Base-by-base conservation (phyloP, 2,113 vertebrate genomes). In the Bubo blakistoni region DNA sequence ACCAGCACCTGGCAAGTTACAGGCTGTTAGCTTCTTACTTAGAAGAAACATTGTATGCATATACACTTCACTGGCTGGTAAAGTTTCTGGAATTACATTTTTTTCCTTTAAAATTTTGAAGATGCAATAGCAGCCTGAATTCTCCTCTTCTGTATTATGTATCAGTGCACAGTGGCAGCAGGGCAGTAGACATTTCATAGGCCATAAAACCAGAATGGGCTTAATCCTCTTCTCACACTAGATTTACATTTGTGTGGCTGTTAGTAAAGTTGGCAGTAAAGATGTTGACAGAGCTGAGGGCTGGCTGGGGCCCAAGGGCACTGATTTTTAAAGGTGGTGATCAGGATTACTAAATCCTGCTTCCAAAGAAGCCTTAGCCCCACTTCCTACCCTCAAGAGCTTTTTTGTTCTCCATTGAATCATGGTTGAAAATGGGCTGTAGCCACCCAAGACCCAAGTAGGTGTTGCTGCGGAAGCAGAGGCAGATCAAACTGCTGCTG, bases 191-290 rank as follows among this genome's bases (percentile, higher is more conserved):
- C 65, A 49, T 95, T 92, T 94, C 61, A 92, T 92, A 93, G 96
- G 72, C 96, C 52, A 63, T 94, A 96, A 96, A 95, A 84, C 81
- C 90, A 94, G 95, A 92, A 95, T 78, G 72, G 76, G 65, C 72
- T 91, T 96, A 96, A 96, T 97, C 92, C 94, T 92, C 80, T 94
- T 94, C 92, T 95, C 94, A 93, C 90, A 95, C 72, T 67, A 92
- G 86, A 88, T 95, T 96, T 95, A 96, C 95, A 93, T 94, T 93
- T 93, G 88, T 94, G 94, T 88, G 90, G 93, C 88, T 91, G 88
- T 86, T 95, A 76, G 88, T 93, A 69, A 95, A 97, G 94, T 95
- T 96, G 88, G 94, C 94, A 96, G 77, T 74, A 86, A 95, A 95
- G 92, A 87, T 95, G 92, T 84, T 96, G 96, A 93, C 94, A 92